Percentiles rank a stretch among this genome's conserved stretches.
Conservation (phyloP, 2,888 invertebrate genomes). For the Temnothorax ravouxi region DNA sequence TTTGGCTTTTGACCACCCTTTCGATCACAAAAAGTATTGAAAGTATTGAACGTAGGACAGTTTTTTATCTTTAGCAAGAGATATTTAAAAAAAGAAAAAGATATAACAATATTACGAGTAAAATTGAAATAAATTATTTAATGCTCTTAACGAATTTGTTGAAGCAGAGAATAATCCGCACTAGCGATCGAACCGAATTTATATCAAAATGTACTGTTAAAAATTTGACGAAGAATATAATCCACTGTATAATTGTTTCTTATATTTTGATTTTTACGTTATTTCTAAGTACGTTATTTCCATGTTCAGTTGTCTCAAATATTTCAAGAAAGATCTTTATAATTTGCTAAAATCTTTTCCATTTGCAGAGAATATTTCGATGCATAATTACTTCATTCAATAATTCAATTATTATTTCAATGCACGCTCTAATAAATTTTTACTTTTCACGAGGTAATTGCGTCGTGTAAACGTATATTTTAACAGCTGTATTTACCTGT, state of each 20-base stretch:
- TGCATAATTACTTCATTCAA: not conserved
- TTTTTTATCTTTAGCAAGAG: not conserved
- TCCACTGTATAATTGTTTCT: not conserved
- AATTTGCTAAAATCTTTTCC: not conserved
- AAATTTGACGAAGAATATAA: not conserved
- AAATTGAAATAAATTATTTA: not conserved
- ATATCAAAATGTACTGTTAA: not conserved
- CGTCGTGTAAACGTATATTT: slow-evolving; percentile 20
- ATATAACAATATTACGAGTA: not conserved
- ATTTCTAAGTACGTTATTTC: not conserved
- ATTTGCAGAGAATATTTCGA: not conserved
- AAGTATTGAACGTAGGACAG: not conserved
- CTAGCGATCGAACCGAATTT: not conserved
- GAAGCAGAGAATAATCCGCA: not conserved
- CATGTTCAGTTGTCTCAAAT: not conserved
- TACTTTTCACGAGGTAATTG: slow-evolving; percentile 11
- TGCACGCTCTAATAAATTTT: not conserved
- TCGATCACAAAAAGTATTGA: slow-evolving; percentile 20
- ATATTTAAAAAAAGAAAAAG: not conserved
- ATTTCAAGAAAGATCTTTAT: not conserved
- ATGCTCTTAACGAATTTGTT: not conserved
- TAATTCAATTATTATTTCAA: slow-evolving; percentile 14
- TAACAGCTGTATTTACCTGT: not conserved
- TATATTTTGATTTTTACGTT: not conserved
- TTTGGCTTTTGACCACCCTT: slow-evolving; percentile 20